Percentiles rank a stretch among this genome's conserved stretches.
These are phyloP conservation scores for Acronicta aceris DNA, from an alignment of 2,888 invertebrate genomes.

Conservation along the genomic window DNA sequence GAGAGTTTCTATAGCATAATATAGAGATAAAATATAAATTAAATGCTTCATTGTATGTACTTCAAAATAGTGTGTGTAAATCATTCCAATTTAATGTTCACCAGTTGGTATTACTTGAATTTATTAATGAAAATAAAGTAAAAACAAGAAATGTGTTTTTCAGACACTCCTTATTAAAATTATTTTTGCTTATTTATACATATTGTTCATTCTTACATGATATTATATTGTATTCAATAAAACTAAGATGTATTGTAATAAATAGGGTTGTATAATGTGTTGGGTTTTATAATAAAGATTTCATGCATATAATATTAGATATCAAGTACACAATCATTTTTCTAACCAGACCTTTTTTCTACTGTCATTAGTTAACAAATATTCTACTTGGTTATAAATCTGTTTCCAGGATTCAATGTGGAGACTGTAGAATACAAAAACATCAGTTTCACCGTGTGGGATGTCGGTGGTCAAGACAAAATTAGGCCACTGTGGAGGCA, in stretches of 20 bases:
- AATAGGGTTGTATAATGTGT: slow-evolving; percentile 25
- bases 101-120: not conserved
- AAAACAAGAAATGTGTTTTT: not conserved
- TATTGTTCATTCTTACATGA: slow-evolving; percentile 10
- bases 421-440: slow-evolving; percentile 99
- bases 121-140: not conserved
- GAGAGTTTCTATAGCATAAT: not conserved
- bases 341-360: too few species aligned
- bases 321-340: too few species aligned
- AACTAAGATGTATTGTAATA: slow-evolving; percentile 8
- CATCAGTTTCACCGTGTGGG: slow-evolving; percentile 99
- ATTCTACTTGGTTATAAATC: slow-evolving; percentile 15
- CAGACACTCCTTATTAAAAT: too few species aligned
- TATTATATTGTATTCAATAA: slow-evolving; percentile 22
- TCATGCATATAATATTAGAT: not conserved
- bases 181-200: too few species aligned
- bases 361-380: not conserved
- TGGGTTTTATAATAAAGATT: not conserved
- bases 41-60: too few species aligned
- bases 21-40: not conserved
- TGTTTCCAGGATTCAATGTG: slow-evolving; percentile 96
- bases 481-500: slow-evolving; percentile 99
- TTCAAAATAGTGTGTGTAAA: too few species aligned
- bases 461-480: slow-evolving; percentile 99
- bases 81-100: too few species aligned